Conservation (phyloP, 2,797 vertebrate species). For the Tokudaia muenninki region DNA sequence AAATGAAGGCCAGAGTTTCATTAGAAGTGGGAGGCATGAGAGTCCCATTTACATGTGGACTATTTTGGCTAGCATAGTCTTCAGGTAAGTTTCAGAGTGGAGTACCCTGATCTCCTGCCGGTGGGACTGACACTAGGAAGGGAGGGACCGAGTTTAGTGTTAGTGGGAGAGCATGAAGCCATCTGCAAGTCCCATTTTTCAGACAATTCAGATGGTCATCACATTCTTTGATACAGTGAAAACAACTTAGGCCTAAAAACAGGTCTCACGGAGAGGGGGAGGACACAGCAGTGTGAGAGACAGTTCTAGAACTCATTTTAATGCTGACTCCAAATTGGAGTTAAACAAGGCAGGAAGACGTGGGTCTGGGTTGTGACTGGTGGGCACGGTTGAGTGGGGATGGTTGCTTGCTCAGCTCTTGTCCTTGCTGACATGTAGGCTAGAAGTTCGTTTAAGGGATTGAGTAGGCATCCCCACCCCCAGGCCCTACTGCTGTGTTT, state of each 20-base stretch:
- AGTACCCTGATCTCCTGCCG: background rate
- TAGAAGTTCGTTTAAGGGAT: background rate
- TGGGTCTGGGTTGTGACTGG: background rate
- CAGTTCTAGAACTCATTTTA: conserved; percentile 47
- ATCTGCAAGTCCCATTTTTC: too few species aligned
- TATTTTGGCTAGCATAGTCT: background rate
- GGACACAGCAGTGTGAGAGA: conserved; percentile 72
- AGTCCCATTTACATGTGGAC: background rate
- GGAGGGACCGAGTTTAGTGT: conserved; percentile 70
- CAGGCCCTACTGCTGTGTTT: background rate
- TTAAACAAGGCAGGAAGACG: background rate
- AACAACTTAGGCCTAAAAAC: conserved; percentile 75
- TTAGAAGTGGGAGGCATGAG: background rate
- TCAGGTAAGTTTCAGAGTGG: background rate
- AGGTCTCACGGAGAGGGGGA: conserved; percentile 82
- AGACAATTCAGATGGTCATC: background rate
- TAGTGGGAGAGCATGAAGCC: background rate
- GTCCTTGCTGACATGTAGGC: background rate
- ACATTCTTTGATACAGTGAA: conserved; percentile 71
- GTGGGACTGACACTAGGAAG: conserved; percentile 55
- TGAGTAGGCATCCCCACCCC: too few species aligned
- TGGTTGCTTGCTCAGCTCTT: background rate
- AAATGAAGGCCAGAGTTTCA: background rate
- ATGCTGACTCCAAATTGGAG: conserved; percentile 48
- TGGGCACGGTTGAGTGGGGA: background rate